Base-by-base conservation (phyloP, 1,140 invertebrate genomes). In the Papilio machaon region DNA sequence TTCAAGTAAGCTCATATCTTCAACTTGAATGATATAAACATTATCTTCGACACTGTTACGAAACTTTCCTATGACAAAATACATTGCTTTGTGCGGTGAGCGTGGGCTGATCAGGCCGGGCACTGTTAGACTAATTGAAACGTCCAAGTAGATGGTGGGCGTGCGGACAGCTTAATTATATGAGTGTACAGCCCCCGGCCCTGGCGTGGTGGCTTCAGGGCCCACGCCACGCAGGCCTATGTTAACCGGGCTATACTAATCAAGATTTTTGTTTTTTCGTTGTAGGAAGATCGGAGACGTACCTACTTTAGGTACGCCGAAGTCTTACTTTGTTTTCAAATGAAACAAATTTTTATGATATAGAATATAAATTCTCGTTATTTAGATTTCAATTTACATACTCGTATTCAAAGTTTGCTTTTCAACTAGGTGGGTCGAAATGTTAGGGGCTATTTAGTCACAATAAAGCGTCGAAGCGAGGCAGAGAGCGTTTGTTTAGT, bases 401-500 rank as follows among this genome's bases (percentile, higher is more conserved):
- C 1, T 74, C 19, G 17, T 47, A 46, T 46, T 46, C 73, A 19
- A 19, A 47, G 43, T 47, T 74, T 74, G 35, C 73, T 74, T 74
- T 74, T 19, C 73, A 38, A 47, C 73, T 74, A 74, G 38, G 46
- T 75, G 47, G 46, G 46, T 75, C 43, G 23, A 49, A 35, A 54
- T 30, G 74, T 52, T 52, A 79, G 67, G 58, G 58, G 52, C 64
- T 80, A 78, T 85, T 85, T 81, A 79, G 82, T 79, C 79, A 73
- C 82, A 85, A 82, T 83, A 83, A 85, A 79, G 73, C 43, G 74
- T 83, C 38, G 54, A 67, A 46, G 77, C 35, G 80, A 81, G 30
- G 75, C 54, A 19, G 47, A 82, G 79, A 78, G 79, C 79, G 81
- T 85, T 87, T 87, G 82, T 90, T 90, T 88, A 84, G 75, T 81